Evolutionary conservation across 2,113 vertebrate species (phyloP), one percentile per base, ranked within the genome.

Genomic region (Lasiurus borealis): DNA sequence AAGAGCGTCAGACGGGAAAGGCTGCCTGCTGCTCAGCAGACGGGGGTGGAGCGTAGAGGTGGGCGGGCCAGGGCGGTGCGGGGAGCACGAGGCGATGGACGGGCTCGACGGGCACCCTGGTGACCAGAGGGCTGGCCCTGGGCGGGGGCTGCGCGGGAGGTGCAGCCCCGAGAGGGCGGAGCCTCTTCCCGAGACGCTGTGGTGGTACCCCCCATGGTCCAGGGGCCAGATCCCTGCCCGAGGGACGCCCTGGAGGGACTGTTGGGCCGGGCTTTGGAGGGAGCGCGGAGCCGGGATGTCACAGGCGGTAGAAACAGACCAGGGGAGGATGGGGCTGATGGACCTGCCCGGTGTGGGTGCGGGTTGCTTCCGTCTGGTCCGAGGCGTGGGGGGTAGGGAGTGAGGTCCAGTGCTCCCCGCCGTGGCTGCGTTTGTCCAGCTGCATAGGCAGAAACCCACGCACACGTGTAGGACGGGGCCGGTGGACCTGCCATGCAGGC

Each of bases 381-480:
- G 84, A 13, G 66, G 46, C 46, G 46, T 46, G 46, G 46, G 19
- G 19, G 2, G 1, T 14, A 14, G 15, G 25, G n/a, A 76, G 46
- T 23, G 31, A 36, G 52, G 48, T 9, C 5, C 6, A 15, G 10
- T 29, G 4, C 85, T 72, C 62, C 46, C 44, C 50, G n/a, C 75
- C 64, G 15, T 25, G 71, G 21, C 6, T 64, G 44, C 57, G 68
- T 85, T 69, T 31, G 54, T 11, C 34, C 36, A 21, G 36, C 72
- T 21, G 36, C 4, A 0, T 25, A 11, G 48, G 15, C 31, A 44
- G 18, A 59, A 40, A 27, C 7, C 73, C 0, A 0, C 1, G 18
- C 23, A 3, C 2, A 6, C 73, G 64, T 34, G 8, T 82, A 8
- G 23, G 23, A 16, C 25, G 46, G 44, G 27, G 40, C 40, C 8